Percentiles rank a stretch among this genome's conserved stretches.
Conservation (phyloP, 2,797 vertebrate genomes). For the Aplochiton taeniatus region DNA sequence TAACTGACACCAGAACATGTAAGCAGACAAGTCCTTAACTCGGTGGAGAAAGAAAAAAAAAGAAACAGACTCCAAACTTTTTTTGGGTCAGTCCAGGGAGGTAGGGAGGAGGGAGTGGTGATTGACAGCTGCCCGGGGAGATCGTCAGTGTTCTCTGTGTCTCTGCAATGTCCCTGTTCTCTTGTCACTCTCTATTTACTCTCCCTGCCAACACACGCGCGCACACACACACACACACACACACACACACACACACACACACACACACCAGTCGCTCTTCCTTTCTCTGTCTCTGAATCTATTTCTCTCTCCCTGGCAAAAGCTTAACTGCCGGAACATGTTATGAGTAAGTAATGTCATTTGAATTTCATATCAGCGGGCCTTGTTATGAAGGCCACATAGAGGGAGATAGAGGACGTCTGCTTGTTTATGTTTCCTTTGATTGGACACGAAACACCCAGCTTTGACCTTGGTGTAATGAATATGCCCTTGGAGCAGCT, state of each 20-base stretch:
- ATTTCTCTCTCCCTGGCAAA: slow-evolving; percentile 17
- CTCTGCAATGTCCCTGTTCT: slow-evolving; percentile 41
- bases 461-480: too few relatives aligned
- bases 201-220: slow-evolving; percentile 10
- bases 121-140: slow-evolving; percentile 50
- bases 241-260: too few relatives aligned
- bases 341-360: too few relatives aligned
- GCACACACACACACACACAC: too few relatives aligned
- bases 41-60: slow-evolving; percentile 6
- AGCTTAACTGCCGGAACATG: not conserved
- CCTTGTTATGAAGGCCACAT: too few relatives aligned
- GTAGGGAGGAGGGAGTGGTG: slow-evolving; percentile 13
- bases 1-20: slow-evolving; percentile 7
- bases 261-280: not conserved
- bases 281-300: slow-evolving; percentile 21
- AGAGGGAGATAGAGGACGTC: too few relatives aligned
- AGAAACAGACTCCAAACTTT: slow-evolving; percentile 6
- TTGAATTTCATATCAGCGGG: too few relatives aligned
- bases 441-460: too few relatives aligned
- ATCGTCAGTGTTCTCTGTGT: slow-evolving; percentile 16
- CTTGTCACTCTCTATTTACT: slow-evolving; percentile 59
- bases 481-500: not conserved
- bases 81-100: slow-evolving; percentile 22
- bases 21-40: slow-evolving; percentile 10
- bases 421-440: too few relatives aligned